phyloP scores from a whole-genome alignment of 2,888 invertebrate genomes.

The Drosophila infuscata region DNA sequence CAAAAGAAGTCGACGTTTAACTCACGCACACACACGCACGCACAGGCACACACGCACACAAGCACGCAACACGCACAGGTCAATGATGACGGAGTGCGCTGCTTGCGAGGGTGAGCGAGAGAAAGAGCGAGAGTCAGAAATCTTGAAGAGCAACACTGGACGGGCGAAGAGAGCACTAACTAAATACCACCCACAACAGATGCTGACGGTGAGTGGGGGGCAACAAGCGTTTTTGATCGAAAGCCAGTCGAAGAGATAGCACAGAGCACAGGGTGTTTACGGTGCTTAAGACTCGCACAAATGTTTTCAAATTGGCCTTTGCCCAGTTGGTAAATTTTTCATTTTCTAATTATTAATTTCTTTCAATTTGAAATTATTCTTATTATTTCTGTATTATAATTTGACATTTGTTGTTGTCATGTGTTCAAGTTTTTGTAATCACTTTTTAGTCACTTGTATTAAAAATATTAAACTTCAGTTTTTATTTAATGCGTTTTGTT shows the following conservation, averaged over 20 bases:
- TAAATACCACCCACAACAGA: conserved; percentile 58
- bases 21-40: conserved; percentile 56
- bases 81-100: conserved; percentile 11
- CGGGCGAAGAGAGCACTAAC: conserved; percentile 62
- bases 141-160: conserved; percentile 50
- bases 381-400: background rate
- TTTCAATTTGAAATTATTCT: conserved; percentile 10
- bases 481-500: background rate
- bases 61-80: conserved; percentile 26
- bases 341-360: background rate
- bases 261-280: conserved; percentile 68
- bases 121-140: conserved; percentile 41
- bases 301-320: conserved; percentile 65
- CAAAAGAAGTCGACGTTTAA: conserved; percentile 34
- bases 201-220: conserved; percentile 13
- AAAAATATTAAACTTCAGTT: no score
- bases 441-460: conserved; percentile 10
- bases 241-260: conserved; percentile 57
- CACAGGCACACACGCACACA: conserved; percentile 16
- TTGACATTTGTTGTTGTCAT: background rate
- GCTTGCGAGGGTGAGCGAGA: conserved; percentile 44
- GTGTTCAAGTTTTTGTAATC: conserved; percentile 8
- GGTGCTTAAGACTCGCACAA: conserved; percentile 42
- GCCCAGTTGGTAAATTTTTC: conserved; percentile 8
- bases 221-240: conserved; percentile 51